phyloP scores from a whole-genome alignment of 2,888 invertebrate species.

The Hypercompe scribonia region DNA sequence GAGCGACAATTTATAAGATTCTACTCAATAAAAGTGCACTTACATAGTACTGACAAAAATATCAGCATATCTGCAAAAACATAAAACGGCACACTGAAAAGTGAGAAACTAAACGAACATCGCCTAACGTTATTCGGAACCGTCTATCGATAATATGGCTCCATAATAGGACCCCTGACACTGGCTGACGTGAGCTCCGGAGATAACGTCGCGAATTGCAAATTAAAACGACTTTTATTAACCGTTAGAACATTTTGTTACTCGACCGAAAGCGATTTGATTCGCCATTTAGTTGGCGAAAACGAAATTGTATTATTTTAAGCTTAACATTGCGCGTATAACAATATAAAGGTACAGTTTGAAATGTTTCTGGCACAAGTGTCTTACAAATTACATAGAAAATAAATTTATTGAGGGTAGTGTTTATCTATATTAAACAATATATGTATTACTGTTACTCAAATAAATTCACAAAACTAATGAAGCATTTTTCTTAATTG shows the following conservation, averaged over 20 bases:
- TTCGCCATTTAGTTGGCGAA: conserved; percentile 40
- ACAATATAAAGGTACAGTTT: not conserved
- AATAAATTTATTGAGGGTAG: not conserved
- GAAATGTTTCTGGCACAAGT: not conserved
- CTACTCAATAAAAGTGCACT: not conserved
- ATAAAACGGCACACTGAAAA: conserved; percentile 36
- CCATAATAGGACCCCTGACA: conserved; percentile 52
- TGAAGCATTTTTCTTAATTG: not conserved
- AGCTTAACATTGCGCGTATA: not conserved
- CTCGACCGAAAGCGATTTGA: conserved; percentile 63
- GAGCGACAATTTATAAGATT: not conserved
- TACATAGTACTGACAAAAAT: not conserved
- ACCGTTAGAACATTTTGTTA: conserved; percentile 68
- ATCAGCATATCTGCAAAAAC: conserved; percentile 12
- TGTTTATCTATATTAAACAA: not conserved
- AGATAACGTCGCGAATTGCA: conserved; percentile 69
- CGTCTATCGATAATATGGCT: conserved; percentile 40
- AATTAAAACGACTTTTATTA: conserved; percentile 77
- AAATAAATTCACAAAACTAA: no score
- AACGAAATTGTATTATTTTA: conserved; percentile 36
- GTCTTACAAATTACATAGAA: no score
- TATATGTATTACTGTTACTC: no score
- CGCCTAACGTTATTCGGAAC: conserved; percentile 31
- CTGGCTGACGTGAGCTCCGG: conserved; percentile 58
- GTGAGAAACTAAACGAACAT: conserved; percentile 31